These are phyloP conservation scores for Pipistrellus nathusii DNA, from an alignment of 2,797 vertebrate genomes.

Conservation along the genomic window DNA sequence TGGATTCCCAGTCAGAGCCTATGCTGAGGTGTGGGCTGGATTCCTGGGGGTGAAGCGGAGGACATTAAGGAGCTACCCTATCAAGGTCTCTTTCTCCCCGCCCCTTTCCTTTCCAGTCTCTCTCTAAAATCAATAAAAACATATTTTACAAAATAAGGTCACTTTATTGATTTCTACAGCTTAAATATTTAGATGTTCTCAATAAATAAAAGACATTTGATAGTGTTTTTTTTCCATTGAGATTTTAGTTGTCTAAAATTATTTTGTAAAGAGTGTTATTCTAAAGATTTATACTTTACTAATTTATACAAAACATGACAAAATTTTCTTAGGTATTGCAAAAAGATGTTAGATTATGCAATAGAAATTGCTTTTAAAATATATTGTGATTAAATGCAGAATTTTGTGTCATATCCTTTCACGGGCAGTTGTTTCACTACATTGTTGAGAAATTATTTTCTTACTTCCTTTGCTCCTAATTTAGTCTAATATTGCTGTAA, in stretches of 20 bases:
- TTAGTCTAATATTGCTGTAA: not conserved
- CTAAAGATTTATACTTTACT: not conserved
- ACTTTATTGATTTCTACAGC: not conserved
- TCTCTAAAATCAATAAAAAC: not conserved
- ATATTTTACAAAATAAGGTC: not conserved
- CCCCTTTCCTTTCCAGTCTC: not conserved
- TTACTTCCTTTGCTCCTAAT: not conserved
- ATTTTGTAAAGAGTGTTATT: not conserved
- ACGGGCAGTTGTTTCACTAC: not conserved
- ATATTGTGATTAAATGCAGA: not conserved
- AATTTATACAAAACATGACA: conserved; percentile 29
- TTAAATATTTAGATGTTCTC: conserved; percentile 37
- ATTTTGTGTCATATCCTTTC: not conserved
- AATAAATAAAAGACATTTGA: not conserved
- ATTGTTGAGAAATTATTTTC: not conserved
- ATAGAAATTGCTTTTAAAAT: not conserved
- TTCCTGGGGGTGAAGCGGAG: not conserved
- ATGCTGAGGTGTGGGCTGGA: not conserved
- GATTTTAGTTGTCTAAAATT: conserved; percentile 7
- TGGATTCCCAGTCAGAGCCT: not conserved
- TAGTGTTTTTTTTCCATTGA: not conserved
- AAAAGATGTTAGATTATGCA: not conserved
- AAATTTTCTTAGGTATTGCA: not conserved
- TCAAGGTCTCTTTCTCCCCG: not conserved
- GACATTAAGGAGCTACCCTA: not conserved